Conservation (phyloP, 2,888 invertebrate species). For the Pyrgus malvae region DNA sequence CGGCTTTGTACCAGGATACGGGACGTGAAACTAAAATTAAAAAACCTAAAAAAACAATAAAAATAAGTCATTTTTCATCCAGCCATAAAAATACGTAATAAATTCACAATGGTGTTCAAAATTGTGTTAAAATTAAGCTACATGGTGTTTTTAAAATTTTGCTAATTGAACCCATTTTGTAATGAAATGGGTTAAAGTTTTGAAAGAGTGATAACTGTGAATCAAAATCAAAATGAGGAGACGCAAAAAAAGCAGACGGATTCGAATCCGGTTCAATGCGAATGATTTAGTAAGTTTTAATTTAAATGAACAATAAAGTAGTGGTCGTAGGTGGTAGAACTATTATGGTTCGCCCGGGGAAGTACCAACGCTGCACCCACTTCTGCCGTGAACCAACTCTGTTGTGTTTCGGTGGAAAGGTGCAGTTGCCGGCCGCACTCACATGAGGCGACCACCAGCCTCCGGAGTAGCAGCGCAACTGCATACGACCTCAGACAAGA, state of each 20-base stretch:
- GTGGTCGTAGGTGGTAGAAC: no score
- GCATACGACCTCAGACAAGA: no score
- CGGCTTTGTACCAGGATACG: conserved; percentile 4
- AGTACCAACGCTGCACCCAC: no score
- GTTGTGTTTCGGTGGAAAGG: no score
- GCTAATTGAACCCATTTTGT: background rate
- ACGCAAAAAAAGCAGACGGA: conserved; percentile 59
- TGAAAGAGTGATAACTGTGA: conserved; percentile 1
- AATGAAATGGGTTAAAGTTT: background rate
- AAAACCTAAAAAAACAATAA: background rate
- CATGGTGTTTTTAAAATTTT: background rate
- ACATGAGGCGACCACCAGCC: no score
- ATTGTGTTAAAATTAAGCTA: background rate
- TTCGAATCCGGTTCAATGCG: conserved; percentile 63
- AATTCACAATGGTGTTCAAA: background rate
- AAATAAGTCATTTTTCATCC: background rate
- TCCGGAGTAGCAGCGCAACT: no score
- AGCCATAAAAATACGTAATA: background rate
- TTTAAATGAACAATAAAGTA: background rate
- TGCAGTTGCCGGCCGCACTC: no score
- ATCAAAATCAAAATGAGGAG: conserved; percentile 54
- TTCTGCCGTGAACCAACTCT: no score
- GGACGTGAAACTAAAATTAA: background rate
- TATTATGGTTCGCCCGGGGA: no score
- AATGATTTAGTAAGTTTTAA: conserved; percentile 37